Evolutionary conservation across 2,797 vertebrate species (phyloP).

Genomic region (Brachymystax lenok): DNA sequence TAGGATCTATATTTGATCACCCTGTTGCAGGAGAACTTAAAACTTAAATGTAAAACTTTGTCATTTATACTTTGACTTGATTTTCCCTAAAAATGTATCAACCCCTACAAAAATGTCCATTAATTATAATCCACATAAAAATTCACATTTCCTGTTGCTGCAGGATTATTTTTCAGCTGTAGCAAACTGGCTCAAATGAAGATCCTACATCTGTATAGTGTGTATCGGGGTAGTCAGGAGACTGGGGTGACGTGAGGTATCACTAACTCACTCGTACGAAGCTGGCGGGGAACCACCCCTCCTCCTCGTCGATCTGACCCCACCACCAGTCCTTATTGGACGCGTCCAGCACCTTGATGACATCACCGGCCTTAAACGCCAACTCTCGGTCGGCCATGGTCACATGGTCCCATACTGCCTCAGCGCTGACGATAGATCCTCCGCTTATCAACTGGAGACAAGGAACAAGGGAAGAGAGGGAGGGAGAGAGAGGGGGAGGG

Average conservation of each 20-base stretch:
- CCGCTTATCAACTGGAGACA: constrained; percentile 87
- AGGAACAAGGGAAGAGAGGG: not conserved
- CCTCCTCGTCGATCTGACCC: constrained; percentile 98
- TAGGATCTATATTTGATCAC: too few species aligned
- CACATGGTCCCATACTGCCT: constrained; percentile 99
- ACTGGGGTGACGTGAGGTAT: constrained; percentile 53
- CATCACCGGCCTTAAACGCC: constrained; percentile 99
- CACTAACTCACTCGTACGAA: constrained; percentile 94
- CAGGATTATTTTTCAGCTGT: too few species aligned
- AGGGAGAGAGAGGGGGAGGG: not conserved
- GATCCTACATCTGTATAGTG: constrained; percentile 11
- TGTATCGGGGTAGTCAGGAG: constrained; percentile 44
- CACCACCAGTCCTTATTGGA: constrained; percentile 99
- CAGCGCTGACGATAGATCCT: constrained; percentile 97
- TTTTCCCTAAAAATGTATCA: too few species aligned
- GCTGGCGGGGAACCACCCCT: constrained; percentile 99
- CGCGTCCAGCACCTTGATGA: constrained; percentile 99
- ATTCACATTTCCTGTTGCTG: too few species aligned
- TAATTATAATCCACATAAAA: too few species aligned
- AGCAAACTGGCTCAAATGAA: too few species aligned
- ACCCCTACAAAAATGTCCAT: too few species aligned
- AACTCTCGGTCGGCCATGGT: constrained; percentile 99
- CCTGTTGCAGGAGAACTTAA: too few species aligned
- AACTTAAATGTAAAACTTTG: too few species aligned
- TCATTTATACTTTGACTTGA: too few species aligned